A percentile compares a stretch with the other conserved stretches of the same genome.
These are phyloP conservation scores for Noctua janthe DNA, from an alignment of 2,888 invertebrate genomes.

Conservation along the genomic window DNA sequence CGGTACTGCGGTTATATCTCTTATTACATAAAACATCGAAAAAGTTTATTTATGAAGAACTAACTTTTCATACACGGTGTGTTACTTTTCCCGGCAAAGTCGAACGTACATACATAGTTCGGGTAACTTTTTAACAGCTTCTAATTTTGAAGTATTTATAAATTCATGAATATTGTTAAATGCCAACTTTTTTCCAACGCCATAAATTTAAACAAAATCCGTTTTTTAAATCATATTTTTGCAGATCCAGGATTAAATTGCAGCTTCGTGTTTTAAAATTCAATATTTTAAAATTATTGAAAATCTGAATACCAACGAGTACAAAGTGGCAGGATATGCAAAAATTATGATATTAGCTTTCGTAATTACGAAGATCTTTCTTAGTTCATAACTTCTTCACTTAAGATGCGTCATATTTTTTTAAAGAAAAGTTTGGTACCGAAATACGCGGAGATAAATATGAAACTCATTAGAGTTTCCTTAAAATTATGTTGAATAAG, in stretches of 20 bases:
- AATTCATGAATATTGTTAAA: neutral
- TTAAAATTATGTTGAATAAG: constrained; percentile 48
- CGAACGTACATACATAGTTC: neutral
- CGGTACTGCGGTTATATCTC: neutral
- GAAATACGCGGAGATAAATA: constrained; percentile 24
- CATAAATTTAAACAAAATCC: neutral
- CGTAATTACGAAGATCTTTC: neutral
- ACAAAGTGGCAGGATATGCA: neutral
- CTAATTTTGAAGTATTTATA: neutral
- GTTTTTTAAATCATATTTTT: neutral
- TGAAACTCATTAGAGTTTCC: constrained; percentile 52
- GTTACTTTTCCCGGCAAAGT: neutral
- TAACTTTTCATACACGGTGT: neutral
- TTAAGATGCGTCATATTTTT: neutral
- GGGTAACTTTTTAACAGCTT: neutral
- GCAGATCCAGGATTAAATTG: neutral
- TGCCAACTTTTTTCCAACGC: neutral
- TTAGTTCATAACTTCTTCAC: neutral
- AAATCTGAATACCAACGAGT: neutral
- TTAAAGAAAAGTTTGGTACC: neutral
- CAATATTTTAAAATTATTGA: neutral
- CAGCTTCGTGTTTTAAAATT: neutral
- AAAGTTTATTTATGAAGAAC: neutral
- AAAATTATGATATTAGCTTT: neutral
- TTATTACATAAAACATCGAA: neutral